These are phyloP conservation scores for Palythoa grandiflora DNA, from an alignment of 92 coral and sea anemone genomes.

Conservation along the genomic window DNA sequence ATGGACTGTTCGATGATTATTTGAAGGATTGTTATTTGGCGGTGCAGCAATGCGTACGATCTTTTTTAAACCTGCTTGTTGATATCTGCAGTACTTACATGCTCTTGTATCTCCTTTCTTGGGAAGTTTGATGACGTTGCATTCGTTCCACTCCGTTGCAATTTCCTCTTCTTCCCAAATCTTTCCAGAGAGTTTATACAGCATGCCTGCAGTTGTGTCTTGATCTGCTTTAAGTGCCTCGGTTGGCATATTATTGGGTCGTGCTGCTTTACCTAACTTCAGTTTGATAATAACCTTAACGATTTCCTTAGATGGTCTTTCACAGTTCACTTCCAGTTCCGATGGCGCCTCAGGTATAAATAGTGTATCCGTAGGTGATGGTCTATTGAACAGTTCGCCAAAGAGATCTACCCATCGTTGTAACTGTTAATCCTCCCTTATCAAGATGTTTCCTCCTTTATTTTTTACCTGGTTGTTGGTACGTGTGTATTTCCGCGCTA, in stretches of 20 bases:
- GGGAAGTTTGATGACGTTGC: background rate
- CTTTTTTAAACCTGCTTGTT: constrained; percentile 50
- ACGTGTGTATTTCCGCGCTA: background rate
- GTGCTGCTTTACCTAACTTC: no score
- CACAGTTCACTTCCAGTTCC: background rate
- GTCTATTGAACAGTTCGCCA: background rate
- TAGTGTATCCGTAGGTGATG: background rate
- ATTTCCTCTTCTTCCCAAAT: constrained; percentile 18
- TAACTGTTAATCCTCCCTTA: background rate
- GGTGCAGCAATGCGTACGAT: background rate
- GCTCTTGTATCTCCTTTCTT: constrained; percentile 1
- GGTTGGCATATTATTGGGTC: no score
- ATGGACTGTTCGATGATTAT: constrained; percentile 39
- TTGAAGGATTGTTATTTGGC: constrained; percentile 20
- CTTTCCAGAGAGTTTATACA: background rate
- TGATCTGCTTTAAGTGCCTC: background rate
- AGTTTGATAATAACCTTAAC: background rate
- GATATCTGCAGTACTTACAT: constrained; percentile 19
- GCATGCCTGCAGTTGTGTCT: background rate
- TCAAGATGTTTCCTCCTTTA: background rate
- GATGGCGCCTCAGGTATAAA: background rate
- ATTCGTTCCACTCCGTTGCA: constrained; percentile 23
- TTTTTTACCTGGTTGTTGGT: background rate
- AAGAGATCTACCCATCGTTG: no score
- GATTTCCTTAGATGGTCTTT: background rate